Percentiles rank a stretch among this genome's conserved stretches.
phyloP scores from a whole-genome alignment of 1,140 invertebrate genomes.

The Chlorops oryzae region DNA sequence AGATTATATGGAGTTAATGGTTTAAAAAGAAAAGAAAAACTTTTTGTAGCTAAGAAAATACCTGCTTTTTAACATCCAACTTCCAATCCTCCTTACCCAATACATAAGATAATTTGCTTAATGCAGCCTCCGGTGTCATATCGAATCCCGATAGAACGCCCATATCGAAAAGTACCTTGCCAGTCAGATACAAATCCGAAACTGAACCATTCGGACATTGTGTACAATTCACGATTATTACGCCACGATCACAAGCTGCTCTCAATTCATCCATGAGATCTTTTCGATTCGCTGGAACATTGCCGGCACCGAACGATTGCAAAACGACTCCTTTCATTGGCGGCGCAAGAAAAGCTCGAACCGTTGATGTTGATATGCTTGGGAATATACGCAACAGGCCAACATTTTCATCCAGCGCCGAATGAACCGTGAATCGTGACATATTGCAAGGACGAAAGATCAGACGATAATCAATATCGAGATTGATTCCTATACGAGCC shows the following conservation, averaged over 20 bases:
- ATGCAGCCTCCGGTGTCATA: slow-evolving; percentile 92
- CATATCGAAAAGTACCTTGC: slow-evolving; percentile 54
- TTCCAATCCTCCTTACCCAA: slow-evolving; percentile 76
- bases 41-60: slow-evolving; percentile 31
- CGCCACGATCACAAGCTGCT: slow-evolving; percentile 67
- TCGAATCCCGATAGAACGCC: slow-evolving; percentile 87
- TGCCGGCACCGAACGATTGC: slow-evolving; percentile 89
- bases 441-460: slow-evolving; percentile 68
- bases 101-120: slow-evolving; percentile 88
- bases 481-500: slow-evolving; percentile 72
- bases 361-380: slow-evolving; percentile 74
- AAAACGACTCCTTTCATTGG: slow-evolving; percentile 83
- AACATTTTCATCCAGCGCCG: slow-evolving; percentile 76
- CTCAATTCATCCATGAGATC: slow-evolving; percentile 74
- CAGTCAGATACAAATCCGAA: slow-evolving; percentile 73
- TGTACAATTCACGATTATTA: slow-evolving; percentile 89
- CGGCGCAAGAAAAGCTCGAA: slow-evolving; percentile 72
- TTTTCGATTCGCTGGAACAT: slow-evolving; percentile 76
- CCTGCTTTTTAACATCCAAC: slow-evolving; percentile 63
- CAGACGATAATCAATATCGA: slow-evolving; percentile 70
- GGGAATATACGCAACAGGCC: slow-evolving; percentile 83
- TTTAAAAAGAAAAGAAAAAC: not conserved
- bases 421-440: slow-evolving; percentile 72
- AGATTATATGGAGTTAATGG: not conserved
- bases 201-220: slow-evolving; percentile 81